Base-by-base conservation (phyloP, 2,888 invertebrate genomes). In the Andricus quercusramuli region DNA sequence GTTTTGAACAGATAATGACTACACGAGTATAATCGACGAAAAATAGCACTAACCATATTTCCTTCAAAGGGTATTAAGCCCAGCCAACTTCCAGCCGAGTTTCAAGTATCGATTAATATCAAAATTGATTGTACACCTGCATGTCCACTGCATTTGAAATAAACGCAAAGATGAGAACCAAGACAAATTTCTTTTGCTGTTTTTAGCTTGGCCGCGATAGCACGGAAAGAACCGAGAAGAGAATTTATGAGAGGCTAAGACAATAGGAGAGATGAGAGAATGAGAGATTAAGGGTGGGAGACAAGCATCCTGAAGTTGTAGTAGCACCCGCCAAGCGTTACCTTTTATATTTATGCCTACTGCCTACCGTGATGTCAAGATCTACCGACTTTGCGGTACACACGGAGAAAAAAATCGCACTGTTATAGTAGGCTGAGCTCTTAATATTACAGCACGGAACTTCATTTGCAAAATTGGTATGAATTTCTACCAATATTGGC, bases 341-440 rank as follows among this genome's bases (percentile, higher is more conserved):
- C 78, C 77, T 81, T 77, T 83, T 47, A 47, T 83, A 83, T 82
- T 86, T 83, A 82, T 80, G 78, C 74, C 67, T 15, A 68, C 47
- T 51, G 77, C 32, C 79, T 77, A 79, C 78, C 79, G 83, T 79
- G 83, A 84, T 82, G 85, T 85, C 82, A 83, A 82, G 82, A 81
- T 84, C 82, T 78, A 65, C 81, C 83, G 85, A 83, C 79, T 84
- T 82, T 78, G 83, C 82, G 80, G 82, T 82, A 80, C 9, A 41
- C 29, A n/a, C n/a, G n/a, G n/a, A n/a, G n/a, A n/a, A n/a, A n/a
- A n/a, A n/a, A n/a, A n/a, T n/a, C n/a, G n/a, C n/a, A n/a, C n/a
- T n/a, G n/a, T n/a, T n/a, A n/a, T n/a, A n/a, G n/a, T n/a, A n/a
- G n/a, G n/a, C n/a, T n/a, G n/a, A n/a, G n/a, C n/a, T n/a, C n/a